These are phyloP conservation scores for Papilio demoleus DNA, from an alignment of 2,888 invertebrate species.

Conservation along the genomic window DNA sequence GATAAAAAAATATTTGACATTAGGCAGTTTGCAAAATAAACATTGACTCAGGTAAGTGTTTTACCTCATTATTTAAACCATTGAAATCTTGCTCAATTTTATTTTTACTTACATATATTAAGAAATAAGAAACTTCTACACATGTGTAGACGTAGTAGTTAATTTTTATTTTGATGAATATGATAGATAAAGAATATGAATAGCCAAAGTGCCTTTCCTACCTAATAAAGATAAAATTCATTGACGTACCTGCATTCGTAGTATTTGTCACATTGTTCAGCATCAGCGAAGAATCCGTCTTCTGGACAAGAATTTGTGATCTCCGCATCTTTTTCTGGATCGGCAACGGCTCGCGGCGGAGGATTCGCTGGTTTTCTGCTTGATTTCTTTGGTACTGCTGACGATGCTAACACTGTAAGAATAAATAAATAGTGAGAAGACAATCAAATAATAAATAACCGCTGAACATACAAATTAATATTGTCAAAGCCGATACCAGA, in stretches of 20 bases:
- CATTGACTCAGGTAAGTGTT: not conserved
- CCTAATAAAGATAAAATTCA: not conserved
- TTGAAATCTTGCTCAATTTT: not conserved
- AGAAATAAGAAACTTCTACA: too few species aligned
- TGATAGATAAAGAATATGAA: too few species aligned
- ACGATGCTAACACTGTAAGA: slow-evolving; percentile 67
- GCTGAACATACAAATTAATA: too few species aligned
- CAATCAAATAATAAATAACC: too few species aligned
- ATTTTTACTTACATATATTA: too few species aligned
- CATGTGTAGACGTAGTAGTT: too few species aligned
- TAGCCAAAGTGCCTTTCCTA: too few species aligned
- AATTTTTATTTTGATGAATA: too few species aligned
- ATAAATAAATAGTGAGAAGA: not conserved
- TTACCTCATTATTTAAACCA: not conserved
- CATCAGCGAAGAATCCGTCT: slow-evolving; percentile 93
- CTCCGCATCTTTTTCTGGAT: slow-evolving; percentile 75
- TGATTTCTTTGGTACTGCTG: slow-evolving; percentile 62
- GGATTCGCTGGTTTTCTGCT: slow-evolving; percentile 65
- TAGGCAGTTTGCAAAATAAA: slow-evolving; percentile 1
- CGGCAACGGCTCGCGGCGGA: slow-evolving; percentile 57
- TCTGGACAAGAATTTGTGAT: slow-evolving; percentile 89
- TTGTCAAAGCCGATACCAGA: too few species aligned
- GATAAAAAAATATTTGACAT: not conserved
- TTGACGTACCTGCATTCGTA: slow-evolving; percentile 87
- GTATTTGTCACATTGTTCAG: slow-evolving; percentile 94